Conservation (phyloP, 2,888 invertebrate species). For the Himalopsyche anomala region DNA sequence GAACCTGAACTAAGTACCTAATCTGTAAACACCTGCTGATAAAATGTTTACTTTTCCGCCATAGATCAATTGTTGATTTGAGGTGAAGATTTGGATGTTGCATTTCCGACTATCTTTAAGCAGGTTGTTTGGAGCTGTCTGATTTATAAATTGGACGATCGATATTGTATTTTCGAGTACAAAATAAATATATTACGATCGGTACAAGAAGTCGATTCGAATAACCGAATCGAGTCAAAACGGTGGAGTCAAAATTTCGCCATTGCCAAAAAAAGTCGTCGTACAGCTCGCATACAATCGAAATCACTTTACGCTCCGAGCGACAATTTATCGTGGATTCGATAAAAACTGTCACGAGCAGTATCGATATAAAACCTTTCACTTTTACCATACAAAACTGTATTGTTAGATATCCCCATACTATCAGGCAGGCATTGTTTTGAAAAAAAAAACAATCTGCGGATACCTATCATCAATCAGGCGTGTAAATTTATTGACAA, state of each 20-base stretch:
- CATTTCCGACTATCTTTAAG: too few relatives aligned
- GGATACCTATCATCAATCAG: conserved; percentile 33
- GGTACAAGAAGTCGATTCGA: neutral
- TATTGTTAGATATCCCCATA: conserved; percentile 44
- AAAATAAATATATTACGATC: too few relatives aligned
- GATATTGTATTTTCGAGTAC: too few relatives aligned
- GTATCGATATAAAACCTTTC: conserved; percentile 37
- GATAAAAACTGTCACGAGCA: conserved; percentile 42
- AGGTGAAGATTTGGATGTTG: too few relatives aligned
- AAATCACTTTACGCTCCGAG: conserved; percentile 17
- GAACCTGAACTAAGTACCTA: too few relatives aligned
- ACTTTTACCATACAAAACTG: conserved; percentile 35
- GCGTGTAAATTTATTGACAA: conserved; percentile 30
- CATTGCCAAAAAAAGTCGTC: conserved; percentile 4
- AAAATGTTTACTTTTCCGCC: too few relatives aligned
- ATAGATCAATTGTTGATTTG: too few relatives aligned
- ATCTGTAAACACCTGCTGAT: too few relatives aligned
- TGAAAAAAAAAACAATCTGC: conserved; percentile 26
- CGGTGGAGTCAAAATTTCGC: neutral
- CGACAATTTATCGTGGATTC: conserved; percentile 10
- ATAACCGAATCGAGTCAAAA: neutral
- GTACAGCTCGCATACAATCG: neutral
- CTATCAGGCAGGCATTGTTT: conserved; percentile 21
- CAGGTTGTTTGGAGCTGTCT: too few relatives aligned
- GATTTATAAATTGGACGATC: too few relatives aligned